Evolutionary conservation across 2,113 vertebrate species (phyloP).

Genomic region (Myrmophylax atrothorax): DNA sequence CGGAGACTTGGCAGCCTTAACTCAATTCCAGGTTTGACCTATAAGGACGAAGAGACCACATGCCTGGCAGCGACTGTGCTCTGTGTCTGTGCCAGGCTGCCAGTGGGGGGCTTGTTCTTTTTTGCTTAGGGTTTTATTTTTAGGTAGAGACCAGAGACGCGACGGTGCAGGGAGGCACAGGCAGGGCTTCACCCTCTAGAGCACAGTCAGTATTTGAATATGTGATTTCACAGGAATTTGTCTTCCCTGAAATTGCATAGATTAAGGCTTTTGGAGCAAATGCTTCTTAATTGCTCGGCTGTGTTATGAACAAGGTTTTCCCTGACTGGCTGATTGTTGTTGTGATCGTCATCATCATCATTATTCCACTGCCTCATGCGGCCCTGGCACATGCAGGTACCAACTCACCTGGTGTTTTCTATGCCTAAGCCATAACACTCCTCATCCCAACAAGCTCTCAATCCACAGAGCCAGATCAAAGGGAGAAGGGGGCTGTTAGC

Average conservation of each 20-base stretch:
- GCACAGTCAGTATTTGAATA: neutral
- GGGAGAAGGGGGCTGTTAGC: neutral
- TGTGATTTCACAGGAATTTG: neutral
- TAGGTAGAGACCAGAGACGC: neutral
- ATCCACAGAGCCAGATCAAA: rapidly evolving
- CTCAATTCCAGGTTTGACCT: conserved; percentile 29
- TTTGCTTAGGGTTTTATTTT: conserved; percentile 54
- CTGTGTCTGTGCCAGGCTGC: conserved; percentile 36
- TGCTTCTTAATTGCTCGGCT: rapidly evolving
- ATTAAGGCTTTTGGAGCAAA: neutral
- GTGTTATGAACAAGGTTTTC: neutral
- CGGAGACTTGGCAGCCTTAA: conserved; percentile 12
- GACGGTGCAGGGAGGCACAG: neutral
- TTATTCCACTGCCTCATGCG: neutral
- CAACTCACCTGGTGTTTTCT: neutral
- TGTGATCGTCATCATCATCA: neutral
- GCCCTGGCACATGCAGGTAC: neutral
- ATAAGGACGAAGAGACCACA: conserved; percentile 34
- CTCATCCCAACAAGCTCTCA: neutral
- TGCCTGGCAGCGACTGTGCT: conserved; percentile 12
- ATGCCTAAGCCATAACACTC: rapidly evolving
- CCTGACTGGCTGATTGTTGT: neutral
- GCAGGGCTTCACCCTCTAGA: neutral
- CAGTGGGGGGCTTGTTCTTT: neutral
- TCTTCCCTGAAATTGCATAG: neutral